Evolutionary conservation across 2,797 vertebrate species (phyloP).

Genomic region (Gila robusta): DNA sequence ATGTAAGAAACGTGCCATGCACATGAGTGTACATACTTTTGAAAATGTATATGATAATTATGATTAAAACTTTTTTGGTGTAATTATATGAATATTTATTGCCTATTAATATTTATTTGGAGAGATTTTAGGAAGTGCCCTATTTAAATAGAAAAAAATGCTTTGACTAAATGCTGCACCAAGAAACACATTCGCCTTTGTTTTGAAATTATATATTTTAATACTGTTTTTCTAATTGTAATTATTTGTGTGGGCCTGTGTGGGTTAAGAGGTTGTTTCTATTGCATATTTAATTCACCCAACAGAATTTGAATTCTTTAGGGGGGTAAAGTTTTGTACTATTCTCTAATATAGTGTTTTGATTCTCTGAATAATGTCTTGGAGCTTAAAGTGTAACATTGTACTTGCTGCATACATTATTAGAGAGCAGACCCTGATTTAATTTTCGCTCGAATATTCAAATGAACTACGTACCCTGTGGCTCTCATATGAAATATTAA

Average conservation of each 20-base stretch:
- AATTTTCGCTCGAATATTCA: slow-evolving; percentile 70
- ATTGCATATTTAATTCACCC: slow-evolving; percentile 13
- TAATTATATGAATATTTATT: not conserved
- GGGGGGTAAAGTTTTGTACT: not conserved
- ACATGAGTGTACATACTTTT: too few relatives aligned
- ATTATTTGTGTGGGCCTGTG: slow-evolving; percentile 27
- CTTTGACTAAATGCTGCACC: not conserved
- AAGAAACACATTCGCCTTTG: not conserved
- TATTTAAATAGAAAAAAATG: not conserved
- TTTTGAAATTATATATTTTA: not conserved
- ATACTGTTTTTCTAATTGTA: slow-evolving; percentile 20
- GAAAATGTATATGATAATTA: too few relatives aligned
- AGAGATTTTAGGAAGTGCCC: not conserved
- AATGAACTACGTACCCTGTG: slow-evolving; percentile 74
- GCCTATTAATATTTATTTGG: not conserved
- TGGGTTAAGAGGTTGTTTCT: slow-evolving; percentile 19
- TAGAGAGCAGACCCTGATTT: slow-evolving; percentile 72
- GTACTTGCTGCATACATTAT: slow-evolving; percentile 56
- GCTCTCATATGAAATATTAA: slow-evolving; percentile 81
- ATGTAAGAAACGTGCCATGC: not conserved
- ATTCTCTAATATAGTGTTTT: not conserved
- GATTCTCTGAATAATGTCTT: slow-evolving; percentile 42
- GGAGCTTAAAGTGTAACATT: slow-evolving; percentile 17
- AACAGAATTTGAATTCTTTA: not conserved
- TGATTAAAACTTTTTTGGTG: not conserved